phyloP scores from a whole-genome alignment of 2,113 vertebrate genomes.

The Onychorhynchus coronatus region DNA sequence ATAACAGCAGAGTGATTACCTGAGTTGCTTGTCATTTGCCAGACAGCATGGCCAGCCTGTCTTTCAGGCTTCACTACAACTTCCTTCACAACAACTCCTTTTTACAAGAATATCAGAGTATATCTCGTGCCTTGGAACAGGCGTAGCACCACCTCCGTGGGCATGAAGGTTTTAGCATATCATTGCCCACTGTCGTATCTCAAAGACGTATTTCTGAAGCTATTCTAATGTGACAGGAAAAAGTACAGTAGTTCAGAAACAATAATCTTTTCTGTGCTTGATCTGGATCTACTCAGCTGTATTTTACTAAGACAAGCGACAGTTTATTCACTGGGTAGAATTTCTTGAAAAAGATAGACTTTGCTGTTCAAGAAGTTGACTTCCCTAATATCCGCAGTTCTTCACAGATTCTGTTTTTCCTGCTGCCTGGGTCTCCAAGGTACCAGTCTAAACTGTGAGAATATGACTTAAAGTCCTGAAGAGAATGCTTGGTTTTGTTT shows the following conservation, averaged over 20 bases:
- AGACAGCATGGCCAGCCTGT: not conserved
- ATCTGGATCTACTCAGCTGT: not conserved
- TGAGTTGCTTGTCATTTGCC: not conserved
- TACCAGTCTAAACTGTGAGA: not conserved
- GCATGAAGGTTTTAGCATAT: not conserved
- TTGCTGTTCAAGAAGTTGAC: not conserved
- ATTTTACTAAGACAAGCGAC: not conserved
- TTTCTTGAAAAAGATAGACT: not conserved
- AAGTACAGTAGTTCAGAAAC: not conserved
- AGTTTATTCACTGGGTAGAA: not conserved
- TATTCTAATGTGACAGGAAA: not conserved
- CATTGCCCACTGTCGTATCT: not conserved
- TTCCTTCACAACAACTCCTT: not conserved
- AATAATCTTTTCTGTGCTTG: not conserved
- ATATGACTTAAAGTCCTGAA: not conserved
- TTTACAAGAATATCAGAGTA: not conserved
- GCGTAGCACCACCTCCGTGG: not conserved
- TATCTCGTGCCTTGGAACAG: not conserved
- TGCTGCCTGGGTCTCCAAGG: rapidly evolving
- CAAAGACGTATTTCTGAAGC: not conserved
- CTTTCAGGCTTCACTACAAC: not conserved
- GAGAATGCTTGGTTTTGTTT: not conserved
- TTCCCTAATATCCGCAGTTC: not conserved
- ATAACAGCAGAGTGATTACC: not conserved
- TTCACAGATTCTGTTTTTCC: not conserved